A percentile compares a stretch with the other conserved stretches of the same genome.
phyloP scores from a whole-genome alignment of 2,797 vertebrate species.

The Thunnus albacares region DNA sequence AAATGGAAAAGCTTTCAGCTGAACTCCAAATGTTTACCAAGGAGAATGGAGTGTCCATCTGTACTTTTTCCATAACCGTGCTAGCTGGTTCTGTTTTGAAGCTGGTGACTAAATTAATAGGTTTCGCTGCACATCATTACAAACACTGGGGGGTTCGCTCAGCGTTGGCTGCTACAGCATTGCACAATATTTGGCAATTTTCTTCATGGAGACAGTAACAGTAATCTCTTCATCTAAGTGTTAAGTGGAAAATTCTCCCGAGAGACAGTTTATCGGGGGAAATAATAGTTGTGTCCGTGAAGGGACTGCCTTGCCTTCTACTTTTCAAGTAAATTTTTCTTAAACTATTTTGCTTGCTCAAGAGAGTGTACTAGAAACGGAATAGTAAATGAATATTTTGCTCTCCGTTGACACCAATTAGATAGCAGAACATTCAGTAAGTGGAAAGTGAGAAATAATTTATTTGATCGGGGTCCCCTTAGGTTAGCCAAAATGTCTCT shows the following conservation, averaged over 20 bases:
- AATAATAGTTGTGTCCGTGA: conserved; percentile 10
- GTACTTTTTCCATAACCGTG: conserved; percentile 58
- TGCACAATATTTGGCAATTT: conserved; percentile 1
- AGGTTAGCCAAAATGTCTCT: conserved; percentile 37
- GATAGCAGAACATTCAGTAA: conserved; percentile 45
- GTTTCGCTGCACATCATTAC: conserved; percentile 22
- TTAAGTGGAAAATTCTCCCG: conserved; percentile 10
- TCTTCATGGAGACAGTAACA: conserved; percentile 2
- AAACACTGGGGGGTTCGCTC: conserved; percentile 27
- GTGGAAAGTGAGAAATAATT: conserved; percentile 63
- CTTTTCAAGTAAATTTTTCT: conserved; percentile 34
- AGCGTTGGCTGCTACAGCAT: neutral
- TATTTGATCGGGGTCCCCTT: conserved; percentile 41
- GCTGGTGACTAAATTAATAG: conserved; percentile 50
- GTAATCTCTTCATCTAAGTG: conserved; percentile 37
- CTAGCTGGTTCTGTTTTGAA: conserved; percentile 55
- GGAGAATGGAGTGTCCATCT: conserved; percentile 53
- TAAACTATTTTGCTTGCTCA: conserved; percentile 20
- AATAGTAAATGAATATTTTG: conserved; percentile 54
- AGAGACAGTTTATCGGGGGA: conserved; percentile 13
- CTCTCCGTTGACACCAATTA: conserved; percentile 65
- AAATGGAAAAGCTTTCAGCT: conserved; percentile 79
- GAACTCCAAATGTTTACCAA: conserved; percentile 68
- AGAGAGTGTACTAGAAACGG: conserved; percentile 35
- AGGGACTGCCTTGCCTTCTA: conserved; percentile 10